Base-by-base conservation (phyloP, 1,140 invertebrate genomes). In the Megalonaias nervosa region DNA sequence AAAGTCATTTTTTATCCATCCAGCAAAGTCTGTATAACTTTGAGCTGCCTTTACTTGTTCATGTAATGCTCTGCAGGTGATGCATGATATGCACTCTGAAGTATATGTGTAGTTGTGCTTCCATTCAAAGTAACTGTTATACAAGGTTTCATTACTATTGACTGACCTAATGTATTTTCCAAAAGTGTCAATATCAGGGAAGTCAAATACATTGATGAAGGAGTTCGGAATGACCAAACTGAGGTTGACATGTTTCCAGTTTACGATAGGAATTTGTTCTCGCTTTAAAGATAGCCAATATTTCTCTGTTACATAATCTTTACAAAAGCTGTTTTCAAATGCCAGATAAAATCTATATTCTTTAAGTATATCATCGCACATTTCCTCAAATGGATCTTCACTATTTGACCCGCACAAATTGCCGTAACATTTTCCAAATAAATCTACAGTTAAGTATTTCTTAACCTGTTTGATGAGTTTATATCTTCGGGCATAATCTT, bases 191-290 rank as follows among this genome's bases (percentile, higher is more conserved):
- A 97, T 94, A 16, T 95, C 95, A 5, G 94, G 93, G 88, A 98
- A 99, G 89, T 99, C 97, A 85, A 98, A 96, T 2, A 99, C 95
- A 91, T 99, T 97, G 48, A 99, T 96, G 88, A 93, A 96, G 0
- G 97, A 97, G 82, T 97, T 94, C 82, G 95, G 89, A 14, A 88
- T 87, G 4, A 86, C 85, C 12, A 84, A 38, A 58, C 76, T 76
- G 55, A 82, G 75, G 72, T 91, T 89, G 1, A 92, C 92, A n/a
- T n/a, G 31, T 58, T 82, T 84, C 66, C 87, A 86, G n/a, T 83
- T 73, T 1, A 88, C 88, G 5, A 90, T 83, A 4, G 89, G 89
- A 66, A 90, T 82, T 31, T 86, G 81, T 13, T 83, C 71, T 19
- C 81, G 67, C 59, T 74, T 23, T 57, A 88, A 65, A 11, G 88